Evolutionary conservation across 1,140 invertebrate species (phyloP).

Genomic region (Chionoecetes opilio): DNA sequence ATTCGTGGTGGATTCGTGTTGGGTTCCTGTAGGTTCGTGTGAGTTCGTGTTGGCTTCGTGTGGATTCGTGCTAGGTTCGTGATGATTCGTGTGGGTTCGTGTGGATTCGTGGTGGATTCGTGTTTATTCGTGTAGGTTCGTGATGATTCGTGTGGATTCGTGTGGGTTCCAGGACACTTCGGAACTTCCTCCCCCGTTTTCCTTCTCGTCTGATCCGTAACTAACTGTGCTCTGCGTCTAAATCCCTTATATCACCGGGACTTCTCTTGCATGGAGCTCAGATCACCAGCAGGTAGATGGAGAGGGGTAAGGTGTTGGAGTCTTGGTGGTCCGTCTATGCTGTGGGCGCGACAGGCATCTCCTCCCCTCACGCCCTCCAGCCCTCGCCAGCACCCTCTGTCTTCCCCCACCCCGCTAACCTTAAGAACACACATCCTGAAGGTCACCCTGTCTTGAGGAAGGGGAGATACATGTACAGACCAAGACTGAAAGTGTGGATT

Average conservation of each 20-base stretch:
- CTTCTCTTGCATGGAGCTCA: conserved; percentile 47
- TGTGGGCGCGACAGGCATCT: conserved; percentile 4
- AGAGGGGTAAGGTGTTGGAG: background rate
- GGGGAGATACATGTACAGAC: background rate
- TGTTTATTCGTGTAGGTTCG: too few relatives aligned
- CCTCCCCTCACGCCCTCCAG: background rate
- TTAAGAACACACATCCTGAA: background rate
- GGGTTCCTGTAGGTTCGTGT: too few relatives aligned
- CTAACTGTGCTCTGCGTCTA: conserved; percentile 48
- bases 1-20: too few relatives aligned
- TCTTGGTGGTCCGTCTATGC: background rate
- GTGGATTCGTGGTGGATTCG: too few relatives aligned
- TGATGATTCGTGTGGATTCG: too few relatives aligned
- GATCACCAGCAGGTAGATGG: conserved; percentile 35
- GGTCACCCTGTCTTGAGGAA: background rate
- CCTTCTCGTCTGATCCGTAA: background rate
- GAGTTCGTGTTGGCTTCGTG: too few relatives aligned
- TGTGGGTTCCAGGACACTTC: too few relatives aligned
- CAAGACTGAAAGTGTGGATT: background rate
- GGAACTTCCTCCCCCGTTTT: background rate
- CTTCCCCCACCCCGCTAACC: background rate
- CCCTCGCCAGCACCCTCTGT: background rate
- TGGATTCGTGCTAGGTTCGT: too few relatives aligned
- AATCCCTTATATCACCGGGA: conserved; percentile 39
- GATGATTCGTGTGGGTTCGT: too few relatives aligned